A percentile compares a stretch with the other conserved stretches of the same genome.
These are phyloP conservation scores for Drosophila lacteicornis DNA, from an alignment of 1,140 invertebrate genomes.

Conservation along the genomic window DNA sequence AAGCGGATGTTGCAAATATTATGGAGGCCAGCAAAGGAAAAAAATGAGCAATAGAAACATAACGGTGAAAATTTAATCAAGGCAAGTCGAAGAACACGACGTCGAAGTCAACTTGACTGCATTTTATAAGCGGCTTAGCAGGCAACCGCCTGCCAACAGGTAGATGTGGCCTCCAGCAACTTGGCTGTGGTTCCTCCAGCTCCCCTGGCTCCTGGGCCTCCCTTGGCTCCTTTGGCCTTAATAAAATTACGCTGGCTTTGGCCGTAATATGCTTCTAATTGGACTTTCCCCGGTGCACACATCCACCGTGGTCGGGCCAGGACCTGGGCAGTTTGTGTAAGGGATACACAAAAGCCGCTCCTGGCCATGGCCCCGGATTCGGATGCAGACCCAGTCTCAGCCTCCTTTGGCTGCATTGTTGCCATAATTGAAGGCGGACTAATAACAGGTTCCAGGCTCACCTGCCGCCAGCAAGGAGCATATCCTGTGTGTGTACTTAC, in stretches of 20 bases:
- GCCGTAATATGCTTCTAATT: slow-evolving; percentile 76
- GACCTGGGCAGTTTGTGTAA: slow-evolving; percentile 22
- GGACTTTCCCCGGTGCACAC: slow-evolving; percentile 56
- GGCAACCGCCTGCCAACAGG: slow-evolving; percentile 54
- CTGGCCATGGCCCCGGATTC: slow-evolving; percentile 28
- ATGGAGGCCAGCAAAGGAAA: slow-evolving; percentile 34
- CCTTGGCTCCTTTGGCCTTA: slow-evolving; percentile 44
- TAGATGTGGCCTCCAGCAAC: slow-evolving; percentile 36
- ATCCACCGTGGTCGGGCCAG: slow-evolving; percentile 6
- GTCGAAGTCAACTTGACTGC: slow-evolving; percentile 60
- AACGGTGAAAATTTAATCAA: slow-evolving; percentile 81
- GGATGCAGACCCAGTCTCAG: not conserved
- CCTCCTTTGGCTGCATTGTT: slow-evolving; percentile 21
- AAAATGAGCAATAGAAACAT: slow-evolving; percentile 70
- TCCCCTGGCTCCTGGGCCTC: slow-evolving; percentile 10
- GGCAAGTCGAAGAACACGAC: slow-evolving; percentile 64
- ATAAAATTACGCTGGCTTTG: slow-evolving; percentile 73
- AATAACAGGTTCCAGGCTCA: slow-evolving; percentile 43
- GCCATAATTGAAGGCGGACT: slow-evolving; percentile 32
- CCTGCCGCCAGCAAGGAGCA: slow-evolving; percentile 21
- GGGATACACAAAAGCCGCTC: slow-evolving; percentile 49
- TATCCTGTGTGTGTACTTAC: slow-evolving; percentile 87
- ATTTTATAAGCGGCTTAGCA: slow-evolving; percentile 75
- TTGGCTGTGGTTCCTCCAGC: slow-evolving; percentile 7
- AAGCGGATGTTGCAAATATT: slow-evolving; percentile 81